Evolutionary conservation across 1,140 invertebrate genomes (phyloP), one percentile per base, ranked within the genome.

Genomic region (Eumeta japonica): DNA sequence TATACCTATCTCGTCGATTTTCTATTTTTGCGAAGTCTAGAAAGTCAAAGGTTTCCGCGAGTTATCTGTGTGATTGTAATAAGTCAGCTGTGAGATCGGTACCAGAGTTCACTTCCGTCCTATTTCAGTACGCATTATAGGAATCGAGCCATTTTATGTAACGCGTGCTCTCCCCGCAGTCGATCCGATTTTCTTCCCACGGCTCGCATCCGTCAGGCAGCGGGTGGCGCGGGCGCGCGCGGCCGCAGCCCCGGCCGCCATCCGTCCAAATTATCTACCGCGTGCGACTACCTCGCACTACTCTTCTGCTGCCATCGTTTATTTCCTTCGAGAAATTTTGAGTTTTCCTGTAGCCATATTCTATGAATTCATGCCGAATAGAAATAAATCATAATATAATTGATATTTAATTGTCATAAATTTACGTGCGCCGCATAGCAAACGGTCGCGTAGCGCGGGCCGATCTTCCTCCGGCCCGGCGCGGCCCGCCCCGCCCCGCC

Each of bases 101-200:
- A 74, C 70, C 64, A 74, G 64, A 71, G 55, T 71, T 70, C 70
- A 74, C 70, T 70, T 74, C 70, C 70, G 70, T 74, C 70, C 70
- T 74, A 74, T 66, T 58, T 72, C 66, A 74, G 60, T 67, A 68
- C 48, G 68, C 68, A 66, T 71, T 58, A 71, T 73, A 71, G 56
- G 64, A 73, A 67, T 71, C 68, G 66, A 73, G 68, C 66, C 68
- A 73, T 73, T 73, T 73, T 71, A 73, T 61, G 66, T 73, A 73
- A 71, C 67, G 62, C 62, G 66, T 66, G 62, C 62, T 62, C 56
- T 56, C 52, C 52, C 50, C 29, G 38, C 45, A 63, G 62, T 61
- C 62, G 59, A 63, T 73, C 65, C 67, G 64, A 70, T 71, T 52
- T 54, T 52, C 60, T 74, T 65, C 55, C 63, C 62, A 57, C 56